phyloP scores from a whole-genome alignment of 2,888 invertebrate genomes.

The Creontiades dilutus region DNA sequence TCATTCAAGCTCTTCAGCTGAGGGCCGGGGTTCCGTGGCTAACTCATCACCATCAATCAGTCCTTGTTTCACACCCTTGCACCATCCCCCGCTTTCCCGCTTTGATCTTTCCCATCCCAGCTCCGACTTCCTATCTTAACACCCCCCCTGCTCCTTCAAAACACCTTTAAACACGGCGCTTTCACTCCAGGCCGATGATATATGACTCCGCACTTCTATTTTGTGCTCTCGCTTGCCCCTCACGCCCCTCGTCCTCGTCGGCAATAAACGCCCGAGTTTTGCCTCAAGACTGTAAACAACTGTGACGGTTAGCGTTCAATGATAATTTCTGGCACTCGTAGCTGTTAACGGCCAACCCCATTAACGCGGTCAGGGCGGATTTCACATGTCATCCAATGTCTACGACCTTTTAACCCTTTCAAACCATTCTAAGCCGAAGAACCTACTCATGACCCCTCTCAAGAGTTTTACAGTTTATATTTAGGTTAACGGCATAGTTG shows the following conservation, averaged over 20 bases:
- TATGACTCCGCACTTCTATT: slow-evolving; percentile 45
- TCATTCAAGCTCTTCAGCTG: slow-evolving; percentile 21
- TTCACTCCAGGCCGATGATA: slow-evolving; percentile 50
- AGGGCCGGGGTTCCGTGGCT: slow-evolving; percentile 58
- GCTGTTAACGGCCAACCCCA: neutral
- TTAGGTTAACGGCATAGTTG: slow-evolving; percentile 42
- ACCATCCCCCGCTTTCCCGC: neutral
- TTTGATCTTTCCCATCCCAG: slow-evolving; percentile 44
- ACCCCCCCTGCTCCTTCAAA: neutral
- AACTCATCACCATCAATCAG: slow-evolving; percentile 72
- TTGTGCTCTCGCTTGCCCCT: slow-evolving; percentile 5
- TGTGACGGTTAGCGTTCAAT: slow-evolving; percentile 49
- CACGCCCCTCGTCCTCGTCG: neutral
- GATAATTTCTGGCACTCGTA: slow-evolving; percentile 35
- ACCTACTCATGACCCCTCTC: slow-evolving; percentile 11
- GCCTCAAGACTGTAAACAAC: slow-evolving; percentile 55
- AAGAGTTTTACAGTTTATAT: neutral
- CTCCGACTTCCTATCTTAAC: neutral
- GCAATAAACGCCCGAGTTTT: slow-evolving; percentile 43
- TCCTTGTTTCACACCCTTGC: slow-evolving; percentile 69
- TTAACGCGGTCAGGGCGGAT: slow-evolving; percentile 51
- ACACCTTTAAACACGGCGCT: slow-evolving; percentile 47
- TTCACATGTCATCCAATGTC: slow-evolving; percentile 37
- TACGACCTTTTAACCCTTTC: neutral
- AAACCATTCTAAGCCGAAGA: neutral